These are phyloP conservation scores for Lomographa bimaculata DNA, from an alignment of 2,888 invertebrate genomes.

Conservation along the genomic window DNA sequence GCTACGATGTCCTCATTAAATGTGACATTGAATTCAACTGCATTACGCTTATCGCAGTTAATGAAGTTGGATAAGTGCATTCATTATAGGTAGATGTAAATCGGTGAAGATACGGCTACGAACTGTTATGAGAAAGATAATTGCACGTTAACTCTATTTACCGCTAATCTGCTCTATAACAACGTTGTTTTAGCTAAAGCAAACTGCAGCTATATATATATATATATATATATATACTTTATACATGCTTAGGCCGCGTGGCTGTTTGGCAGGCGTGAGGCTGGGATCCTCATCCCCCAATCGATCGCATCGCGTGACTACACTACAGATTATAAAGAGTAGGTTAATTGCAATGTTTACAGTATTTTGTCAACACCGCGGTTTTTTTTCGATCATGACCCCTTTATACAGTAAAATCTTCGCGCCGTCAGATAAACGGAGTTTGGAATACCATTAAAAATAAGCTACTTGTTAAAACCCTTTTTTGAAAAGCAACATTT, in stretches of 20 bases:
- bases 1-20: slow-evolving; percentile 20
- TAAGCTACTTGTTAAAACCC: too few species aligned
- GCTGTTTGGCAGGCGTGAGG: slow-evolving; percentile 14
- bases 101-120: too few species aligned
- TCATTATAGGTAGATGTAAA: neutral
- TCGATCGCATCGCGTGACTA: slow-evolving; percentile 57
- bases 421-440: too few species aligned
- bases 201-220: slow-evolving; percentile 13
- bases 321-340: slow-evolving; percentile 2
- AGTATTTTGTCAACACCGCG: too few species aligned
- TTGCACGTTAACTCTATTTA: neutral
- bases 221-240: slow-evolving; percentile 17
- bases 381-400: too few species aligned
- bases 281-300: slow-evolving; percentile 46
- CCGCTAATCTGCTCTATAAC: slow-evolving; percentile 8
- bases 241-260: slow-evolving; percentile 33
- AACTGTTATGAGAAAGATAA: too few species aligned
- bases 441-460: too few species aligned
- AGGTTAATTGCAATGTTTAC: neutral
- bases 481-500: too few species aligned
- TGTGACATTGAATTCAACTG: slow-evolving; percentile 5
- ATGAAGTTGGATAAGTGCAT: too few species aligned
- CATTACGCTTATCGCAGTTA: slow-evolving; percentile 1
- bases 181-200: slow-evolving; percentile 25
- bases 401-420: too few species aligned